phyloP scores from a whole-genome alignment of 2,797 vertebrate species.

The Pseudochromis fuscus region DNA sequence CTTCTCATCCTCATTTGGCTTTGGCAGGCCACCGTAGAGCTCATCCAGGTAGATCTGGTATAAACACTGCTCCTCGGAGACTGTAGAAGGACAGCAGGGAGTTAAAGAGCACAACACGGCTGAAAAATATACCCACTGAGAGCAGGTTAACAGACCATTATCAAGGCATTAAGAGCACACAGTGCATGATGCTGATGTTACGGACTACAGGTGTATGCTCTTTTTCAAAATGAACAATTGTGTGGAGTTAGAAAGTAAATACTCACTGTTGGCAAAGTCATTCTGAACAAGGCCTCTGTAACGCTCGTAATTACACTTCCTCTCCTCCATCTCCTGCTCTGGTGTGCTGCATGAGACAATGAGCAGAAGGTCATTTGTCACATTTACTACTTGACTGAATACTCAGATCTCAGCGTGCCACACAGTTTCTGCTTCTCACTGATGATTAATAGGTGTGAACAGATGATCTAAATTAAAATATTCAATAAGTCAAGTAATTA shows the following conservation, averaged over 20 bases:
- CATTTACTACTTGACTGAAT: slow-evolving; percentile 14
- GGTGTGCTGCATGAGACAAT: slow-evolving; percentile 82
- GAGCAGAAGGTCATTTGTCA: slow-evolving; percentile 11
- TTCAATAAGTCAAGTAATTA: too few species aligned
- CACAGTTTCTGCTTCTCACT: neutral
- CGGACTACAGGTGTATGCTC: too few species aligned
- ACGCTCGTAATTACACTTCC: slow-evolving; percentile 96
- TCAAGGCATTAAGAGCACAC: neutral
- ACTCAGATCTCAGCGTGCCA: neutral
- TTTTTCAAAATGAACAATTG: neutral
- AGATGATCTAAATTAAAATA: too few species aligned
- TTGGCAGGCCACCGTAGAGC: slow-evolving; percentile 94
- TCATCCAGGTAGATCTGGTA: slow-evolving; percentile 99
- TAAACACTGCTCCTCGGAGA: slow-evolving; percentile 97
- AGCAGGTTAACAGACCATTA: slow-evolving; percentile 5
- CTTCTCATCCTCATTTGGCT: slow-evolving; percentile 96
- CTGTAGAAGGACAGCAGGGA: slow-evolving; percentile 75
- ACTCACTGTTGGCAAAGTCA: slow-evolving; percentile 97
- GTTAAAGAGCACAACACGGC: slow-evolving; percentile 38
- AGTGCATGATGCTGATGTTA: neutral
- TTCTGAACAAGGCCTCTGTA: slow-evolving; percentile 98
- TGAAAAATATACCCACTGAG: slow-evolving; percentile 56
- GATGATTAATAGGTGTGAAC: neutral
- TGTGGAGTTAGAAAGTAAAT: neutral
- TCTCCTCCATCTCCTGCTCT: slow-evolving; percentile 94